Base-by-base conservation (phyloP, 1,140 invertebrate species). In the Amphibalanus amphitrite region DNA sequence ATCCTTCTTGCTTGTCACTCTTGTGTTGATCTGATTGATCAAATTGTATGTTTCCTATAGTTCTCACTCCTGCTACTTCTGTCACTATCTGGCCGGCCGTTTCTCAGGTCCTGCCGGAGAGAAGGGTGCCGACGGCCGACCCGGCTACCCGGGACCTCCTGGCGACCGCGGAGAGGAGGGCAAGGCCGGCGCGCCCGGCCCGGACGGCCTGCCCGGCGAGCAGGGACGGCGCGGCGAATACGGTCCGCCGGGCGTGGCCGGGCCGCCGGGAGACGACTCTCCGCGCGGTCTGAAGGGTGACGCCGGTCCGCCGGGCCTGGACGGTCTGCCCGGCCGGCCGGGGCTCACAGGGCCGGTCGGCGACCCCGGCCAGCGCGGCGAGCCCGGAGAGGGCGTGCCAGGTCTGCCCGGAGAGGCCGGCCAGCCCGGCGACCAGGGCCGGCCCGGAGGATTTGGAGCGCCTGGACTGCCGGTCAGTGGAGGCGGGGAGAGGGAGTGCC, bases 101-200 rank as follows among this genome's bases (percentile, higher is more conserved):
- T 80, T 81, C 64, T 79, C 82, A 77, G 89, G 89, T 47, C 88
- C 87, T 1, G 79, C 84, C 29, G 90, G 90, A 75, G 13, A 13
- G 47, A 59, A 59, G 47, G 47, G 47, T 1, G 10, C 20, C 6
- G 72, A 75, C 71, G 91, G 91, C 67, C 81, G 78, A 76, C 86
- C 87, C 59, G 89, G 89, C 38, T 75, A 77, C 29, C 83, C 86
- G 17, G 89, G 90, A 38, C 75, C 85, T 0, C 81, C 87, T 76
- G 84, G 90, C n/a, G 77, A 78, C 13, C 92, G 91, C 80, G 92
- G 91, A 71, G 88, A 90, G 23, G 82, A 84, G 38, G 92, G 92
- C 30, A 75, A 79, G 25, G 84, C 89, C 77, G 91, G 92, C 17
- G 72, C 79, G n/a, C 81, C 86, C 74, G 91, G 91, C 64, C 83